Evolutionary conservation across 2,888 invertebrate species (phyloP).

Genomic region (Pachycephus smyrnensis): DNA sequence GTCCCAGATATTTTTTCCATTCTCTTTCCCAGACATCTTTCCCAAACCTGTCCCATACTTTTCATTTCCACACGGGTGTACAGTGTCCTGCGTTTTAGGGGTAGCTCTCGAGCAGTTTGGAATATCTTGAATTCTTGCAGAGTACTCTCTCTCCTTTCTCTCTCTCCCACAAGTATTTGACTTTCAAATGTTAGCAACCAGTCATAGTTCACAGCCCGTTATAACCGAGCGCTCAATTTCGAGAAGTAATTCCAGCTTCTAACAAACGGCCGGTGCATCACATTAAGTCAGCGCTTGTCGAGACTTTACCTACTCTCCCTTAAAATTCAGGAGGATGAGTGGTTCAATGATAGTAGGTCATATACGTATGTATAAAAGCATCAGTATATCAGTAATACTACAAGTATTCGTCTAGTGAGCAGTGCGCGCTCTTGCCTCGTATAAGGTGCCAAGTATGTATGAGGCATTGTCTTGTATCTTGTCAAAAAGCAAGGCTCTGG

Average conservation of each 20-base stretch:
- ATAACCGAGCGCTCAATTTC: constrained; percentile 29
- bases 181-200: constrained; percentile 46
- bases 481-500: background rate
- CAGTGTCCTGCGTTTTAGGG: background rate
- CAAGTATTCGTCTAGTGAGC: background rate
- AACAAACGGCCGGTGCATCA: constrained; percentile 44
- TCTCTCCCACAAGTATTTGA: constrained; percentile 42
- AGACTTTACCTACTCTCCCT: background rate
- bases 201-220: constrained; percentile 32
- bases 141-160: constrained; percentile 8
- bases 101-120: background rate
- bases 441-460: background rate
- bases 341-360: background rate
- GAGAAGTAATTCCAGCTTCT: constrained; percentile 24
- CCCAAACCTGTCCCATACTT: too few relatives aligned
- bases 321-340: background rate
- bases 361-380: background rate
- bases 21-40: too few relatives aligned
- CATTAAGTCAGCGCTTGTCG: constrained; percentile 24
- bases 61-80: too few relatives aligned
- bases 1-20: too few relatives aligned
- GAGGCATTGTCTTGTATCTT: background rate
- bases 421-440: background rate
- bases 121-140: constrained; percentile 1
- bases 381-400: background rate